Conservation (phyloP, 2,888 invertebrate genomes). For the Papilio elwesi region DNA sequence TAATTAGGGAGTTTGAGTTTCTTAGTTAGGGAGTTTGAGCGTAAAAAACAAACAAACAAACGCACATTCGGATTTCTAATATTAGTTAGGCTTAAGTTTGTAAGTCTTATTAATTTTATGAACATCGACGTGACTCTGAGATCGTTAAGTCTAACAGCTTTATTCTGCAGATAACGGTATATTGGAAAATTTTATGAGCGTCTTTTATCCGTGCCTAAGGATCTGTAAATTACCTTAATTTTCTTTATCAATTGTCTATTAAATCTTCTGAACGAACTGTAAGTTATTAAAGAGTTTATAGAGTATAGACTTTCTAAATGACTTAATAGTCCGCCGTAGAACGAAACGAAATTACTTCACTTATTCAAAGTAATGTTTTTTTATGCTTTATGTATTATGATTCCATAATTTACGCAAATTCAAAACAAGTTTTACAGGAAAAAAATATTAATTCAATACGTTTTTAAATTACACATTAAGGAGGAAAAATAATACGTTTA, state of each 20-base stretch:
- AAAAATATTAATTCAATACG: no score
- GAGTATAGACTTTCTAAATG: not conserved
- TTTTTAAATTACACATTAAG: no score
- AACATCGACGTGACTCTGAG: not conserved
- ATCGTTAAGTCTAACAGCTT: conserved; percentile 16
- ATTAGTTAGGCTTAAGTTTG: not conserved
- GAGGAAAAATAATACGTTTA: no score
- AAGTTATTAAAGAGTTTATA: not conserved
- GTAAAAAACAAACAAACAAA: no score
- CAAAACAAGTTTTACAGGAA: no score
- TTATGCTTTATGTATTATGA: no score
- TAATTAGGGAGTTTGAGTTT: no score
- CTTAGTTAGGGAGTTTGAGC: no score
- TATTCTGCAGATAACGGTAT: conserved; percentile 19
- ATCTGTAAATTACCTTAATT: conserved; percentile 22
- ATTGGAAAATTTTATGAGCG: conserved; percentile 22
- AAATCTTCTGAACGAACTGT: conserved; percentile 5
- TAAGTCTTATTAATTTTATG: conserved; percentile 9
- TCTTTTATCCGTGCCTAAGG: conserved; percentile 19
- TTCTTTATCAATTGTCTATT: conserved; percentile 14
- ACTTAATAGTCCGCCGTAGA: not conserved
- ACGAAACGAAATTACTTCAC: no score
- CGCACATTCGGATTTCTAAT: no score
- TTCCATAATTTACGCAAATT: no score
- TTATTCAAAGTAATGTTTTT: no score